Conservation (phyloP, 2,797 vertebrate species). For the Vipera latastei region DNA sequence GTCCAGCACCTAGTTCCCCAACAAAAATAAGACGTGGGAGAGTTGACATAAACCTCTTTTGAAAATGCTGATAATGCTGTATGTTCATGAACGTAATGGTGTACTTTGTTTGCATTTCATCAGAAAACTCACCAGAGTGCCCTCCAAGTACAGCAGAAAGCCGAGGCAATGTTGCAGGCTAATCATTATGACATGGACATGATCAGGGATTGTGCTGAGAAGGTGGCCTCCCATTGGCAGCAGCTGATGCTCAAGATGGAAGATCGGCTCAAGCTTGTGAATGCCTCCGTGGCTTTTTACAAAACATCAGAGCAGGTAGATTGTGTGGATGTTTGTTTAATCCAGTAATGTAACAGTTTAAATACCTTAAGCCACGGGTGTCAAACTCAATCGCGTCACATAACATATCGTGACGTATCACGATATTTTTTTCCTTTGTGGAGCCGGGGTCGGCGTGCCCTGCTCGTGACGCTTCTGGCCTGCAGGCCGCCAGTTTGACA, state of each 20-base stretch:
- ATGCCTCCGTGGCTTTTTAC: conserved; percentile 97
- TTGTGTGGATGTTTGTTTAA: not conserved
- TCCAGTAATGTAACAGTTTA: not conserved
- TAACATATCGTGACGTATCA: too few species aligned
- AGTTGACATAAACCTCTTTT: not conserved
- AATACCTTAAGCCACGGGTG: not conserved
- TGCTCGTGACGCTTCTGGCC: too few species aligned
- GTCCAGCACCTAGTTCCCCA: not conserved
- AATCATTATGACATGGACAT: conserved; percentile 99
- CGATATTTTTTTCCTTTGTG: too few species aligned
- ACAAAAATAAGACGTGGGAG: not conserved
- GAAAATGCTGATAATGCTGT: not conserved
- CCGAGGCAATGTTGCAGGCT: conserved; percentile 92
- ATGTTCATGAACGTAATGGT: not conserved
- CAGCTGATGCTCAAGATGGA: conserved; percentile 99
- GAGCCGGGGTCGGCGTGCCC: too few species aligned
- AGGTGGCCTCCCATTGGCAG: conserved; percentile 95
- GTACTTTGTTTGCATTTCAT: conserved; percentile 31
- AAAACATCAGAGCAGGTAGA: conserved; percentile 88
- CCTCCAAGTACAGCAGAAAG: conserved; percentile 97
- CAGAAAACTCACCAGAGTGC: conserved; percentile 92
- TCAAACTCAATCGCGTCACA: too few species aligned
- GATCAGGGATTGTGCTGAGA: conserved; percentile 97
- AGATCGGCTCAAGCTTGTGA: conserved; percentile 95
- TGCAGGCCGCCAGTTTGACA: too few species aligned